phyloP scores from a whole-genome alignment of 2,888 invertebrate species.

The Neoaliturus tenellus region DNA sequence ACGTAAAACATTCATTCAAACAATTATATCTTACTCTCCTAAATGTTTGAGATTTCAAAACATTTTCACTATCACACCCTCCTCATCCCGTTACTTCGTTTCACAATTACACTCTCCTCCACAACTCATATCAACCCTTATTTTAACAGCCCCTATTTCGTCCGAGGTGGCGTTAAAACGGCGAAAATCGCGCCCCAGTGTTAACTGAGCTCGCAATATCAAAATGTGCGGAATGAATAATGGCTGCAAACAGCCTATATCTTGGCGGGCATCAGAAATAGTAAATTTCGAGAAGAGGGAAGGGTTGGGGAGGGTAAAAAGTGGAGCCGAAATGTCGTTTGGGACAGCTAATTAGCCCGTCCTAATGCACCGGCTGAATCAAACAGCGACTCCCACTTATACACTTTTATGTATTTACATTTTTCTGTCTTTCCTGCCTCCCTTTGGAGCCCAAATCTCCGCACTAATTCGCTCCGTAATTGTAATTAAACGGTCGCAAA shows the following conservation, averaged over 20 bases:
- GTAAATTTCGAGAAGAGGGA: constrained; percentile 8
- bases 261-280: constrained; percentile 44
- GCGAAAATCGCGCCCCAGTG: constrained; percentile 4
- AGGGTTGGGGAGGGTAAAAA: constrained; percentile 3
- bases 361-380: constrained; percentile 52
- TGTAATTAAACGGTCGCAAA: constrained; percentile 57
- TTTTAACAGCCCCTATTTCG: constrained; percentile 17
- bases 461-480: constrained; percentile 34
- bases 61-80: not conserved
- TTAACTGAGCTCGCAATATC: constrained; percentile 43
- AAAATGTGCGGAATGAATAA: constrained; percentile 47
- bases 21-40: no score
- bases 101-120: constrained; percentile 19
- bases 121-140: constrained; percentile 29
- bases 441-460: constrained; percentile 53
- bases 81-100: not conserved
- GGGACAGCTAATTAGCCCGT: constrained; percentile 47
- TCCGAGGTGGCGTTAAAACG: constrained; percentile 24
- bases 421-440: constrained; percentile 45
- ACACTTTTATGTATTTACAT: constrained; percentile 56
- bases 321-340: constrained; percentile 47
- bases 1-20: no score
- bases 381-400: constrained; percentile 23
- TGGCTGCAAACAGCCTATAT: constrained; percentile 22
- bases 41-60: no score